Evolutionary conservation across 1,140 invertebrate species (phyloP).

Genomic region (Drosophila serrata): DNA sequence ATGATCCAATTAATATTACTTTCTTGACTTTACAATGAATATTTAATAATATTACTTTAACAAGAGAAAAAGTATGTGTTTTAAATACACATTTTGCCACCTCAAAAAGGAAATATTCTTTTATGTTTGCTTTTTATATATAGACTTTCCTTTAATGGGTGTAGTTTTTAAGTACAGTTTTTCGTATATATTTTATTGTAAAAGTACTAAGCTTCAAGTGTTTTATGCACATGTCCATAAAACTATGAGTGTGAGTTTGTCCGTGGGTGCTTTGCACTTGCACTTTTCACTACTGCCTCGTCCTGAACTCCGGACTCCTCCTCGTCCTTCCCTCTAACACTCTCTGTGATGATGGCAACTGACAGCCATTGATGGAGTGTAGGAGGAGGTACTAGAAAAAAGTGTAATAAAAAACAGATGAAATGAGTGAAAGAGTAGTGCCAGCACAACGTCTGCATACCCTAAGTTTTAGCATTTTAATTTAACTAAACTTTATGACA

Average conservation of each 20-base stretch:
- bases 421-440: not conserved
- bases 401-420: conserved; percentile 15
- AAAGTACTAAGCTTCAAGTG: conserved; percentile 7
- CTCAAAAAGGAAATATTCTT: too few relatives aligned
- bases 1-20: conserved; percentile 2
- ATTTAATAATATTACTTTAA: not conserved
- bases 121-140: conserved; percentile 7
- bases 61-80: not conserved
- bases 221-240: not conserved
- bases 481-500: not conserved
- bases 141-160: not conserved
- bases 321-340: too few relatives aligned
- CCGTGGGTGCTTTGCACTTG: conserved; percentile 14
- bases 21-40: not conserved
- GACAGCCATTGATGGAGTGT: conserved; percentile 7
- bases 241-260: not conserved
- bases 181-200: conserved; percentile 13
- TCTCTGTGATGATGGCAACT: conserved; percentile 2
- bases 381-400: not conserved
- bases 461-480: not conserved
- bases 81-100: not conserved
- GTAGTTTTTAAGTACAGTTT: not conserved
- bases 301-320: not conserved
- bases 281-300: conserved; percentile 4
- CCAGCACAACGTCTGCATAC: conserved; percentile 2